Evolutionary conservation across 2,113 vertebrate species (phyloP).

Genomic region (Aphyosemion australe): DNA sequence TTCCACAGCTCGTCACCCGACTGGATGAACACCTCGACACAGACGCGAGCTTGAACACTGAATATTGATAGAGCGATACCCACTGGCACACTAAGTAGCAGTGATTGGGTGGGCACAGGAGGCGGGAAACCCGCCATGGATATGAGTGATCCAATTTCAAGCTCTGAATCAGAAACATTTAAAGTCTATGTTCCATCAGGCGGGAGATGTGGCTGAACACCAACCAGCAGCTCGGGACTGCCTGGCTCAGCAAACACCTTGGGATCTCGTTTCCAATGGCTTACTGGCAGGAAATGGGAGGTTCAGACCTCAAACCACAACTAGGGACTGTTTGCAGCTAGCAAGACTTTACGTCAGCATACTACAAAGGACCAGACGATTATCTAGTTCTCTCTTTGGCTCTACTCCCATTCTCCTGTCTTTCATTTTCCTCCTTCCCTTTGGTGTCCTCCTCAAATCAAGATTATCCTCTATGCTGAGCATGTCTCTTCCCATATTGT

Average conservation of each 20-base stretch:
- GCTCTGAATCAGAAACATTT: slow-evolving; percentile 3
- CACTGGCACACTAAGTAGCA: not conserved
- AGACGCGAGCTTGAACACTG: not conserved
- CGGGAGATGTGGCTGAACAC: slow-evolving; percentile 36
- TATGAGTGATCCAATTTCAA: not conserved
- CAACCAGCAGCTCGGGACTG: not conserved
- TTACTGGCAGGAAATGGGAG: slow-evolving; percentile 35
- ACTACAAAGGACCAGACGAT: slow-evolving; percentile 3
- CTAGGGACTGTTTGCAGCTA: slow-evolving; percentile 20
- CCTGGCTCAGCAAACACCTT: not conserved
- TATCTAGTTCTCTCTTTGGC: slow-evolving; percentile 3
- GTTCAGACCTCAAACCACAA: slow-evolving; percentile 18
- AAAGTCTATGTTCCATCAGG: not conserved
- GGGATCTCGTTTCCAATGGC: slow-evolving; percentile 20
- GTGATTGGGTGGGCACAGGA: not conserved
- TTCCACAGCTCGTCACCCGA: slow-evolving; percentile 41
- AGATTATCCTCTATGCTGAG: slow-evolving; percentile 14
- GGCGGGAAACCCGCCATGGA: slow-evolving; percentile 30
- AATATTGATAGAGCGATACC: not conserved
- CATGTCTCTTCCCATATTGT: not conserved
- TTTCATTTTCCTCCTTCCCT: not conserved
- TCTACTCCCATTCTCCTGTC: not conserved
- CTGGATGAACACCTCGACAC: not conserved
- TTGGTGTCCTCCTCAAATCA: not conserved
- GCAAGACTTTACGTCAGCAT: slow-evolving; percentile 18